Evolutionary conservation across 2,797 vertebrate species (phyloP), one percentile per base, ranked within the genome.

Genomic region (Sternarchorhynchus goeldii): DNA sequence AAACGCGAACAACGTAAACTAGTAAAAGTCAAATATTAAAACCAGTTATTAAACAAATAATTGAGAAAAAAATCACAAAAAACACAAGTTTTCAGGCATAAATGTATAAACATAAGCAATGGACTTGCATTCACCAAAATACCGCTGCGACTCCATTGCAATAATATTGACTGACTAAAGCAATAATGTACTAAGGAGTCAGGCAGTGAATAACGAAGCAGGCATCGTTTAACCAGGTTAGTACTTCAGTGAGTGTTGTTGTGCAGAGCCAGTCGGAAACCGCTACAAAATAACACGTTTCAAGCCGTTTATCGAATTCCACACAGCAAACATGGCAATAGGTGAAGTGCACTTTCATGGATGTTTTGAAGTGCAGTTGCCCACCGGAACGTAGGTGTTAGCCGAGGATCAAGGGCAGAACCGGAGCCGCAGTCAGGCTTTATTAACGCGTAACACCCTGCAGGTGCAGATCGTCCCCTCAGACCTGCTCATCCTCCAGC

Each of bases 381-480:
- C 25, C 39, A 16, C 1, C 2, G 10, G 39, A 25, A 45, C 3
- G 18, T 6, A 20, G 20, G 4, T 45, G 64, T 17, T 10, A 12
- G 45, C 41, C 10, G 6, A 8, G 41, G 41, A 12, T 3, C 45
- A 14, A 12, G 14, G 12, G 12, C 45, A 50, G 45, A 50, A 50
- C 14, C 8, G 10, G 10, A 50, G 12, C 14, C 45, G 10, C 39
- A 50, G 10, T 50, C 45, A 12, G 45, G 45, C 45, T 50, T 50
- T 12, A 50, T 50, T 20, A 34, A 6, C 34, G 12, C 29, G 32
- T 2, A 36, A 67, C 39, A 25, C 39, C 73, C 69, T 58, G 64
- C 73, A 63, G 55, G 56, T 81, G 79, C 64, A 69, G 36, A 4
- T 34, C 45, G 2, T 14, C 45, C 60, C 3, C 41, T 60, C 59